Evolutionary conservation across 2,797 vertebrate species (phyloP).

Genomic region (Pseudochromis fuscus): DNA sequence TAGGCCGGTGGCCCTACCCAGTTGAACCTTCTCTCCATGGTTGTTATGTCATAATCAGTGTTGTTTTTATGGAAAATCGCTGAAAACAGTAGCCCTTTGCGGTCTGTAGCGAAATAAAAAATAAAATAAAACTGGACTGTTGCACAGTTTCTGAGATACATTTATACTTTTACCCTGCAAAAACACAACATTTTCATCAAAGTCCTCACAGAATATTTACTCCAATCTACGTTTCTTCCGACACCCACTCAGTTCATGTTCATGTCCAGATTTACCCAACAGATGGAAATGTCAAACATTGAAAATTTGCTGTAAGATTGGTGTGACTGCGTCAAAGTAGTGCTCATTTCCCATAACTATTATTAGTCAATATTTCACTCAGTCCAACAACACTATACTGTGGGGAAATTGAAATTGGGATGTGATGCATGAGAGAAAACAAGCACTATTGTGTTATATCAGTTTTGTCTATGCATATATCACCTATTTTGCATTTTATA

Average conservation of each 20-base stretch:
- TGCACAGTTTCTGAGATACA: no score
- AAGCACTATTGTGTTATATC: background rate
- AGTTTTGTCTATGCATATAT: background rate
- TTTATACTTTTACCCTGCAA: background rate
- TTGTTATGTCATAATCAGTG: background rate
- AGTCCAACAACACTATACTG: no score
- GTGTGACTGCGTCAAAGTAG: background rate
- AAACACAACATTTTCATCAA: background rate
- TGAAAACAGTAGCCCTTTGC: no score
- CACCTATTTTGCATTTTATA: no score
- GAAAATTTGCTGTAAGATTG: background rate
- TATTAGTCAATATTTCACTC: background rate
- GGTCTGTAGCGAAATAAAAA: no score
- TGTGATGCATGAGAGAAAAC: background rate
- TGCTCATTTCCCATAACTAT: background rate
- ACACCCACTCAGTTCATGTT: background rate
- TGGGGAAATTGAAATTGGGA: background rate
- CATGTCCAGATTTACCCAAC: background rate
- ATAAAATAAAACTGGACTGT: no score
- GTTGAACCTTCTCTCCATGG: background rate
- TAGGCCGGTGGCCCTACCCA: no score
- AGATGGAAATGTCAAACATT: constrained; percentile 1
- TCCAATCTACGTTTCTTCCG: background rate
- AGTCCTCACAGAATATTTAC: background rate
- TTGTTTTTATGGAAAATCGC: no score